Evolutionary conservation across 92 coral and sea anemone species (phyloP).

Genomic region (Anthopleura xanthogrammica): DNA sequence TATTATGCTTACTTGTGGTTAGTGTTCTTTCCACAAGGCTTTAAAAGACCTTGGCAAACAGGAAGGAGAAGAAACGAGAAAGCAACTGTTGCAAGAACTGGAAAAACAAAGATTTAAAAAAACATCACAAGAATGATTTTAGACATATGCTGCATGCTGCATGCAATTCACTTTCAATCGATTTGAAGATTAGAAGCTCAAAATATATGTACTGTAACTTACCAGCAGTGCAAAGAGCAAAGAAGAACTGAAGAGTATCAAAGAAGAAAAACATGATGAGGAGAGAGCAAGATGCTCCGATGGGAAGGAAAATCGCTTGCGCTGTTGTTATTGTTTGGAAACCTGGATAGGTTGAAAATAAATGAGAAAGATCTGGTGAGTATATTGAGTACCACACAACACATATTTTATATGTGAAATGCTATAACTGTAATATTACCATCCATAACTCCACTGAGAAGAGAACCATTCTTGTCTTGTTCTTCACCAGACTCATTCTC

Average conservation of each 20-base stretch:
- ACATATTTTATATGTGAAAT: not conserved
- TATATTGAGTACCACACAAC: not conserved
- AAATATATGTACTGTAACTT: slow-evolving; percentile 4
- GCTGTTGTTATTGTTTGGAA: slow-evolving; percentile 97
- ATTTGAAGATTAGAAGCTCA: no score
- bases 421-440: slow-evolving; percentile 35
- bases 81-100: slow-evolving; percentile 95
- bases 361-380: not conserved
- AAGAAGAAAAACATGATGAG: slow-evolving; percentile 99
- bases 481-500: slow-evolving; percentile 56
- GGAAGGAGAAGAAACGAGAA: slow-evolving; percentile 96
- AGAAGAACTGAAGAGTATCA: slow-evolving; percentile 94
- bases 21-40: slow-evolving; percentile 63
- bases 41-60: slow-evolving; percentile 76
- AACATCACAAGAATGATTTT: no score
- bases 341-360: slow-evolving; percentile 39
- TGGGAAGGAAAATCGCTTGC: slow-evolving; percentile 96
- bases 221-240: slow-evolving; percentile 96
- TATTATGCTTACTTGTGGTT: slow-evolving; percentile 57
- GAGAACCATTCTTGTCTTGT: slow-evolving; percentile 34
- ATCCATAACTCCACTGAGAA: slow-evolving; percentile 70
- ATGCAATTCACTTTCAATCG: no score
- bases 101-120: not conserved
- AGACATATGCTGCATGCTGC: no score
- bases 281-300: slow-evolving; percentile 93